Evolutionary conservation across 1,140 invertebrate genomes (phyloP), one percentile per base, ranked within the genome.

Genomic region (Oryctes rhinoceros): DNA sequence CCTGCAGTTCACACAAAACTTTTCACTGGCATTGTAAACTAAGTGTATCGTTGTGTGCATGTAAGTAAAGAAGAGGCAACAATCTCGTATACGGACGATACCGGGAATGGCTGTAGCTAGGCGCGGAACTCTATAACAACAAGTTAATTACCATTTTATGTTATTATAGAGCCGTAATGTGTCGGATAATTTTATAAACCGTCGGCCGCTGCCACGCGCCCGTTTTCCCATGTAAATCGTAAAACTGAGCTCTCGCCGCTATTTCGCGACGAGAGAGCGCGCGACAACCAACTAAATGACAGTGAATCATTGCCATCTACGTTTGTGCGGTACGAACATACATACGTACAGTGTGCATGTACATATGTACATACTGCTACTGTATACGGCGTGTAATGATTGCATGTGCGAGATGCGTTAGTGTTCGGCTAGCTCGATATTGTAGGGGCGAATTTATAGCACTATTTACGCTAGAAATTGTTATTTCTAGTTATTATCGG

Each of bases 61-160:
- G 24, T 30, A 30, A 30, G 24, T 30, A 15, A 20, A 62, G 53
- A 62, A 62, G 53, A 62, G 53, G 0, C 15, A 13, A 62, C 53
- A 62, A 11, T 62, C 20, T 20, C 53, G 53, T 10, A 44, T 15
- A 10, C 13, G 13, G 15, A 18, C 53, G 53, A 18, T 62, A 2
- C 24, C 15, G 13, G 20, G 3, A 62, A 5, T 15, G 53, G 53
- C 53, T 20, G 9, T 62, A 30, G 10, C 13, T 15, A 47, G 11
- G 74, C 65, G 11, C 44, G 35, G 30, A 35, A 71, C 65, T 47
- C 53, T 67, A 82, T 82, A 81, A 82, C 79, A 84, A 83, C 83
- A 83, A 83, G 79, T 82, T 84, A 84, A 82, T 83, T 83, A 84
- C 81, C 79, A 84, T 82, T 82, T 84, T 84, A 84, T 84, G 81